phyloP scores from a whole-genome alignment of 1,140 invertebrate species.

The Drosophila busckii region DNA sequence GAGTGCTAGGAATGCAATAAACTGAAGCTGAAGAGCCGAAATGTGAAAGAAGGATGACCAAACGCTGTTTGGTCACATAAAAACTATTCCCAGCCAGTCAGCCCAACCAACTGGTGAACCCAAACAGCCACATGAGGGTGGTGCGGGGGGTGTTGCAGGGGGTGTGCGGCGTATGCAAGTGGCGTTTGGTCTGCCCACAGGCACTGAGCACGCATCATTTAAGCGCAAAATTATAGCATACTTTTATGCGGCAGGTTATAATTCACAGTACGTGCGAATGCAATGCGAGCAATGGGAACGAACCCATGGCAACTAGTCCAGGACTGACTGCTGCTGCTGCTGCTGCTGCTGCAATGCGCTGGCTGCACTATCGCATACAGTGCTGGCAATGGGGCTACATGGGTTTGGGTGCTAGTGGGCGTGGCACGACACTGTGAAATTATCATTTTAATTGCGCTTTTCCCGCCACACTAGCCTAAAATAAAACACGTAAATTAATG shows the following conservation, averaged over 20 bases:
- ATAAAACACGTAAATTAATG: too few relatives aligned
- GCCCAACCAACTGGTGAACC: slow-evolving; percentile 4
- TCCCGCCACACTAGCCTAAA: slow-evolving; percentile 25
- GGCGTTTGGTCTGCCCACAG: slow-evolving; percentile 21
- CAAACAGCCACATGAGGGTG: background rate
- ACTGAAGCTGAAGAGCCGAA: slow-evolving; percentile 10
- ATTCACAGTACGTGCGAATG: slow-evolving; percentile 68
- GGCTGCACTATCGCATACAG: too few relatives aligned
- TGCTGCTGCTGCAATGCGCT: background rate
- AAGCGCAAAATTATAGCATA: slow-evolving; percentile 70
- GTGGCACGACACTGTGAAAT: slow-evolving; percentile 47
- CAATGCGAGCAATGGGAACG: too few relatives aligned
- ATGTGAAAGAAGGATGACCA: background rate
- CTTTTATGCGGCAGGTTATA: slow-evolving; percentile 71
- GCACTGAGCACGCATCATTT: slow-evolving; percentile 58
- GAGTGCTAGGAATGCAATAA: slow-evolving; percentile 67
- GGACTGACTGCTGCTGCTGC: slow-evolving; percentile 4
- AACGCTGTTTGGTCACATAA: slow-evolving; percentile 9
- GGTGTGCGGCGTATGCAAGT: too few relatives aligned
- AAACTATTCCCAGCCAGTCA: too few relatives aligned
- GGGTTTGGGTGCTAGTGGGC: background rate
- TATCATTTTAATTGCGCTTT: slow-evolving; percentile 70
- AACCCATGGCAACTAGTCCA: too few relatives aligned
- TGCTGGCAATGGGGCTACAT: background rate
- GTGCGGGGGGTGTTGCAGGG: background rate